Base-by-base conservation (phyloP, 2,888 invertebrate genomes). In the Cryptocephalus primarius region DNA sequence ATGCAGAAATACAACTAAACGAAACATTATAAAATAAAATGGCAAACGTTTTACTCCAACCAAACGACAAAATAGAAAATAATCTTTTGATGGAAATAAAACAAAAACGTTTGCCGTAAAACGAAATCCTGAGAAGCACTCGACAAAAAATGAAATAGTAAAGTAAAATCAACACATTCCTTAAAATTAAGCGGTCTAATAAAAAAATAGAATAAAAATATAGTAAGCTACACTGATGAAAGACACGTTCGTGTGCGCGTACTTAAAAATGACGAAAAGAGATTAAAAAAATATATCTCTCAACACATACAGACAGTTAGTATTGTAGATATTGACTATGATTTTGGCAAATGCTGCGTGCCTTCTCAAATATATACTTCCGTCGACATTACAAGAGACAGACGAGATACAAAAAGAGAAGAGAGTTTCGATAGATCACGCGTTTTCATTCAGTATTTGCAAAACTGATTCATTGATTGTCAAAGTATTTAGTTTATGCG, bases 271-370 rank as follows among this genome's bases (percentile, higher is more conserved):
- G 56, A 54, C 48, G 58, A 46, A 58, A 60, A 55, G 60, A 40
- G 13, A 40, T 40, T 64, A 64, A 66, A 66, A 67, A 67, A 67
- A 66, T 66, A 66, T 62, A 65, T 63, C 67, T 75, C 75, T 75
- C 53, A 57, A 61, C 75, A 76, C 75, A 76, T 75, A 76, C 74
- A 68, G 62, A 63, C 59, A 58, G 55, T 60, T 60, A 58, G 61
- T 36, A 36, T 66, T 66, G 66, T 69, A 71, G 67, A 78, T 79
- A 78, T 78, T 78, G 78, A 79, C 79, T 78, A 78, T 75, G 72
- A 67, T 77, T 79, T 79, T 79, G 78, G 79, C 79, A 78, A 66
- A 69, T 68, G 62, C 63, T 65, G 63, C 63, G 66, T 62, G 66
- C 46, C 48, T 48, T 44, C 22, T 22, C 22, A 22, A 22, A 22